Evolutionary conservation across 2,888 invertebrate genomes (phyloP).

Genomic region (Neoscelio sp.): DNA sequence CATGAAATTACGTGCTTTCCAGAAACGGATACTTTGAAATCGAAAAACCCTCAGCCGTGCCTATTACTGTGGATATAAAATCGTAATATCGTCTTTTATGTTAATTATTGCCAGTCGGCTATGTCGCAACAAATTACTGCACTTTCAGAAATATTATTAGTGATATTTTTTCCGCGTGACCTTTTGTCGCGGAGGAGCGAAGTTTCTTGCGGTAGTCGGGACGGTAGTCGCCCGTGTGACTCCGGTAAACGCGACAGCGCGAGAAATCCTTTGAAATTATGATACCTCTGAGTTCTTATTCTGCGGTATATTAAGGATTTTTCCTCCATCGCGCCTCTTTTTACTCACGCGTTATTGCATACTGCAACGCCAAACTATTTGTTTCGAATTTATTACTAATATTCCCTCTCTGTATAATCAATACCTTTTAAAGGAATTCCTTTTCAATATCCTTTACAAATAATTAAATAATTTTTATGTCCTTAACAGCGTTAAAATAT

Average conservation of each 20-base stretch:
- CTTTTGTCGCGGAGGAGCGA: constrained; percentile 42
- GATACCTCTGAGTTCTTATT: constrained; percentile 34
- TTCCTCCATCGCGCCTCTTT: constrained; percentile 4
- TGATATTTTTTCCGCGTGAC: constrained; percentile 59
- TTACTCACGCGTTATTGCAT: neutral
- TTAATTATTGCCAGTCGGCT: constrained; percentile 57
- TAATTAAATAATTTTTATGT: too few relatives aligned
- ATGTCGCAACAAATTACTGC: constrained; percentile 61
- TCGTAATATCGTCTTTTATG: constrained; percentile 61
- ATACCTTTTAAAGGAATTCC: too few relatives aligned
- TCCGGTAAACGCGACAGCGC: constrained; percentile 53
- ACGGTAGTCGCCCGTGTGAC: constrained; percentile 25
- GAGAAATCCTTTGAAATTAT: constrained; percentile 42
- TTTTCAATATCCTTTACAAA: too few relatives aligned
- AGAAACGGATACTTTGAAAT: constrained; percentile 24
- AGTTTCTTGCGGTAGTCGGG: constrained; percentile 22
- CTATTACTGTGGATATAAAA: constrained; percentile 47
- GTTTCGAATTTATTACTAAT: constrained; percentile 40
- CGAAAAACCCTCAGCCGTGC: constrained; percentile 23
- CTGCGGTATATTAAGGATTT: constrained; percentile 30
- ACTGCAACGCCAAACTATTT: neutral
- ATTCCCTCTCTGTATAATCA: too few relatives aligned
- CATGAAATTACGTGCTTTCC: neutral
- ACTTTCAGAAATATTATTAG: constrained; percentile 55
- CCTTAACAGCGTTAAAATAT: too few relatives aligned